Conservation (phyloP, 2,797 vertebrate genomes). For the Labeo calbasu region DNA sequence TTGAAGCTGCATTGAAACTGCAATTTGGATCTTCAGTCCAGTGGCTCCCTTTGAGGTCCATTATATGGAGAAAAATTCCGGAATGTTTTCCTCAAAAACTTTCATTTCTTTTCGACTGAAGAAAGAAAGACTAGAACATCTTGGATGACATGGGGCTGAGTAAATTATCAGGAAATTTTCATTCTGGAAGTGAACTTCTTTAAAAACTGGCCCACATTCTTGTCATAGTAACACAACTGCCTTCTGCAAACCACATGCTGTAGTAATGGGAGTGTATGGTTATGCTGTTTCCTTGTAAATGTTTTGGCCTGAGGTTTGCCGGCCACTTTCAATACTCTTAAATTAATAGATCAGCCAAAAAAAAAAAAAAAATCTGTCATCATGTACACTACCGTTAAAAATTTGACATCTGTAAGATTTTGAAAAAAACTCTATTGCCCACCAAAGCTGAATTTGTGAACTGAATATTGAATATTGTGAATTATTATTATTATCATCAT, state of each 20-base stretch:
- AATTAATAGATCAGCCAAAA: background rate
- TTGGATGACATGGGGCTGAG: too few species aligned
- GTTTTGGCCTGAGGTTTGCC: background rate
- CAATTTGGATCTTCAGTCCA: too few species aligned
- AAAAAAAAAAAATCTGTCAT: too few species aligned
- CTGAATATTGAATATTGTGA: background rate
- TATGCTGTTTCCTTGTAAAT: background rate
- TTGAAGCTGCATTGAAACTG: too few species aligned
- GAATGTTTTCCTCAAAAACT: too few species aligned
- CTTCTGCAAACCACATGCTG: background rate
- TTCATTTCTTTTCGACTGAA: too few species aligned
- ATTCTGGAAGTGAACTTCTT: too few species aligned
- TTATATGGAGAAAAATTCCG: too few species aligned
- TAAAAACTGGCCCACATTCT: background rate
- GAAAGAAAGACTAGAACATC: too few species aligned
- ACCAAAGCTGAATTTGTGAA: background rate
- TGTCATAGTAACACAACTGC: background rate
- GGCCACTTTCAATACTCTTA: background rate
- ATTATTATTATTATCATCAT: background rate
- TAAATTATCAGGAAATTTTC: too few species aligned
- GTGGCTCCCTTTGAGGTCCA: too few species aligned
- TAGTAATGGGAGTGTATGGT: background rate
- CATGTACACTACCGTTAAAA: slow-evolving; percentile 1
- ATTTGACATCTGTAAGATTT: background rate
- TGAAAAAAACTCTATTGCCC: background rate